phyloP scores from a whole-genome alignment of 2,113 vertebrate genomes.

The Oceanodroma tethys region DNA sequence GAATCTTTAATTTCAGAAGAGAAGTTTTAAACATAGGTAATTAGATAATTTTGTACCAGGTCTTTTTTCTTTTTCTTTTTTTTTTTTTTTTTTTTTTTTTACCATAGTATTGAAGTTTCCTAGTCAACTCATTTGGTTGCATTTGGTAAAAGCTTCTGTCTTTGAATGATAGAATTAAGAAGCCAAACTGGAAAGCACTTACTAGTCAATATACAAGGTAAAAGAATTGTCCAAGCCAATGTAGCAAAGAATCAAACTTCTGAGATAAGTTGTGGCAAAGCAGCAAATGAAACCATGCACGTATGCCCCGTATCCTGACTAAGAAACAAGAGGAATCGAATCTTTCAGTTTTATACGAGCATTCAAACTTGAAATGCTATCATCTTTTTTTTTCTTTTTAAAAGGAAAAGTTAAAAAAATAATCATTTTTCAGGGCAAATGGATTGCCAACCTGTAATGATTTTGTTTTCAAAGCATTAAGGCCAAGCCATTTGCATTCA shows the following conservation, averaged over 20 bases:
- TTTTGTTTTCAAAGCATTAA: conserved; percentile 58
- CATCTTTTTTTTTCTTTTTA: neutral
- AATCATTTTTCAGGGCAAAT: neutral
- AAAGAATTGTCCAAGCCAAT: neutral
- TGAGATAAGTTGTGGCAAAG: conserved; percentile 5
- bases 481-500: conserved; percentile 43
- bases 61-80: neutral
- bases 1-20: neutral
- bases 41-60: neutral
- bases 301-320: neutral
- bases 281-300: neutral
- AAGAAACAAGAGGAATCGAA: neutral
- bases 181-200: conserved; percentile 38
- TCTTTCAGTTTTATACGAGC: neutral
- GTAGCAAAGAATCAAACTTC: neutral
- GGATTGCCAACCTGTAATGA: neutral
- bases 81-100: neutral
- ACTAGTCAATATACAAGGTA: neutral
- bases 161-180: neutral
- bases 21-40: neutral
- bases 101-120: neutral
- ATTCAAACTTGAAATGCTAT: neutral
- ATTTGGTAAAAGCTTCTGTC: neutral
- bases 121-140: neutral
- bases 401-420: neutral